Conservation (phyloP, 2,797 vertebrate species). For the Echiichthys vipera region DNA sequence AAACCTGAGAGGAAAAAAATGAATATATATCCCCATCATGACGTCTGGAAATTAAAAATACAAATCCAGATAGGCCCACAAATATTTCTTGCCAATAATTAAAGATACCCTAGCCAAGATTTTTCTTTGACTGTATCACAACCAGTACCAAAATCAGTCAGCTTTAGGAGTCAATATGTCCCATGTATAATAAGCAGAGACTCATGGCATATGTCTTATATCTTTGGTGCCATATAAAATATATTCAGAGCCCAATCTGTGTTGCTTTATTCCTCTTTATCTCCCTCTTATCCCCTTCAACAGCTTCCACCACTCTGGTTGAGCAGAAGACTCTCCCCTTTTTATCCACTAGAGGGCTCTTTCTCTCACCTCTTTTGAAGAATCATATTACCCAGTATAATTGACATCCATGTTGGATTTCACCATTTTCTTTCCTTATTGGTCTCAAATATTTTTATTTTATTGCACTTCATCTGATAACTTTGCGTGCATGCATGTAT, state of each 20-base stretch:
- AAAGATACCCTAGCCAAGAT: slow-evolving; percentile 34
- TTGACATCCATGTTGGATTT: neutral
- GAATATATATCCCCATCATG: neutral
- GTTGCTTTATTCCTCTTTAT: slow-evolving; percentile 19
- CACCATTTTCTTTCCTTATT: neutral
- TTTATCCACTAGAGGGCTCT: slow-evolving; percentile 53
- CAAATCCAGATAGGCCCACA: slow-evolving; percentile 26
- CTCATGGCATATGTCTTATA: slow-evolving; percentile 25
- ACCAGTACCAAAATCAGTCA: neutral
- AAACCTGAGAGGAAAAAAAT: neutral
- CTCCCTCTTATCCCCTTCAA: neutral
- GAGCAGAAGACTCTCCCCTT: neutral
- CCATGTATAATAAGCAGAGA: slow-evolving; percentile 25
- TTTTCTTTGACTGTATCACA: slow-evolving; percentile 43
- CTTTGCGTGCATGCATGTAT: neutral
- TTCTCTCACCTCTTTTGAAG: neutral
- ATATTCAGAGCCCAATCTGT: slow-evolving; percentile 16
- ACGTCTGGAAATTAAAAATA: slow-evolving; percentile 20
- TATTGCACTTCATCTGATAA: neutral
- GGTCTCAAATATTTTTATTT: neutral
- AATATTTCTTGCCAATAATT: slow-evolving; percentile 41
- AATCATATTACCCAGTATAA: neutral
- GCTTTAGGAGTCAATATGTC: slow-evolving; percentile 17
- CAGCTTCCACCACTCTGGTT: neutral
- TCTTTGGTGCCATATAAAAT: slow-evolving; percentile 14